Base-by-base conservation (phyloP, 2,888 invertebrate genomes). In the Tenthredo mesomela region DNA sequence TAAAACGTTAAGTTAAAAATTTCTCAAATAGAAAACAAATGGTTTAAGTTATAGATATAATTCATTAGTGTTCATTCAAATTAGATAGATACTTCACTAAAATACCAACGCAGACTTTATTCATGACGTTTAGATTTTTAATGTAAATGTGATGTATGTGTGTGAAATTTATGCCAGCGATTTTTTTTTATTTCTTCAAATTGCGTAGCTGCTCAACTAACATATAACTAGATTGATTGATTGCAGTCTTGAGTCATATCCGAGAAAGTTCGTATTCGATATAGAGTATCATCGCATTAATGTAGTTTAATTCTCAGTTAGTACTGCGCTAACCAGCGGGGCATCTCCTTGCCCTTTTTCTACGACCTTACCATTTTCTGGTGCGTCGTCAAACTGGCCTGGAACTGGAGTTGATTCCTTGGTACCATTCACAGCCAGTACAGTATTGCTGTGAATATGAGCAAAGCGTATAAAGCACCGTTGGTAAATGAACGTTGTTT, bases 201-300 rank as follows among this genome's bases (percentile, higher is more conserved):
- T 25, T n/a, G 29, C 75, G 86, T 88, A 86, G 87, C 88, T 87
- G 87, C 88, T 90, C 90, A 86, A 88, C 86, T 86, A 86, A 87
- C 88, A 88, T 89, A 88, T 88, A 89, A 89, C 88, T 88, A 90
- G 88, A 89, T 91, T 91, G 88, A 89, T 91, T 91, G 88, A 90
- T 90, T 91, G 90, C 92, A 92, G 92, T 92, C 92, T 92, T 92
- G 87, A 89, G 90, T 92, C 92, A 89, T 87, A 89, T 91, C 90
- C 90, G 90, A 89, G 90, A 89, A 87, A 87, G 84, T 89, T 84
- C n/a, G 21, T 75, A 29, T 65, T 70, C 70, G 37, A 82, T 89
- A 86, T 84, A 70, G 70, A 84, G 47, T 85, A 84, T 86, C 75
- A 37, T 86, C 75, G 40, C 75, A 37, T 86, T 80, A 50, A 70